Base-by-base conservation (phyloP, 2,888 invertebrate species). In the Chloroclystis v-ata region DNA sequence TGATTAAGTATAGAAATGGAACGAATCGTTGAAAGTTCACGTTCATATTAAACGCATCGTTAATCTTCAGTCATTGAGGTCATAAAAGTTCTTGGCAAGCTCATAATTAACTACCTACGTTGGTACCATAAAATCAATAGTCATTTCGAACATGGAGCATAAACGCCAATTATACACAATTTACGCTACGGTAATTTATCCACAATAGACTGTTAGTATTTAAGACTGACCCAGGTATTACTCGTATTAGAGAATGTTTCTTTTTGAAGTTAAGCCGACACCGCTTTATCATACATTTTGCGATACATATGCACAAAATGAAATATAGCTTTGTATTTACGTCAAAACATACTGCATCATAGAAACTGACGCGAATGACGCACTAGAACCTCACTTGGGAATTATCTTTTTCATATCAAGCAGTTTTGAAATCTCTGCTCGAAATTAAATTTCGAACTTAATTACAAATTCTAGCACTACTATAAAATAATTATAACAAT, bases 81-180 rank as follows among this genome's bases (percentile, higher is more conserved):
- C 28, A 40, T 29, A 40, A 40, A 40, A 29, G 9, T 20, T 28
- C 11, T 7, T 16, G 28, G 10, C 14, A 16, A 24, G 6, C 14
- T 16, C 28, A 13, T 39, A 39, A 13, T 39, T 28, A 13, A 13
- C 14, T 28, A n/a, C 28, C 8, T 28, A 39, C 12, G 11, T 32
- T 29, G 12, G 32, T 39, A 14, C 28, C 26, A 12, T 28, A 12
- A 10, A 28, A 16, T 24, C 35, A 13, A 28, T 20, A 32, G 32
- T 32, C 32, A 32, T 33, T 33, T 16, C 14, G 10, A 33, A 33
- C 10, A 20, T 35, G 20, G 20, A 14, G 29, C 35, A 47, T 48
- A 50, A 61, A 63, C 48, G 60, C 37, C 58, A 59, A 59, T 65
- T 47, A 54, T 49, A 45, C 42, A 29, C 52, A 54, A 59, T 59